Evolutionary conservation across 2,888 invertebrate genomes (phyloP).

Genomic region (Clostera curtula): DNA sequence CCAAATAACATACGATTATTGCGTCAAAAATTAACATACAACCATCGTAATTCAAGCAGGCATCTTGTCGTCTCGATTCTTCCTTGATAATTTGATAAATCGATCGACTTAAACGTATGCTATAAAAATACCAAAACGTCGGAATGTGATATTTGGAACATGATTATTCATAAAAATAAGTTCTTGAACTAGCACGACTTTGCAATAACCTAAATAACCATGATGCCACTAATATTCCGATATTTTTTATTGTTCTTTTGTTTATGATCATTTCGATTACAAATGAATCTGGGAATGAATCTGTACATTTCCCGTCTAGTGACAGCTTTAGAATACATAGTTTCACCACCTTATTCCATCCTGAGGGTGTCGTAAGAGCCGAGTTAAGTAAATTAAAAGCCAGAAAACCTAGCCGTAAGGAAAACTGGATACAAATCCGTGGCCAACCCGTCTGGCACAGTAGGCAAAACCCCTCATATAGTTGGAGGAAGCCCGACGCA

Average conservation of each 20-base stretch:
- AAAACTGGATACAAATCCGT: no score
- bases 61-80: slow-evolving; percentile 16
- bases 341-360: no score
- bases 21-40: slow-evolving; percentile 21
- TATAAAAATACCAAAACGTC: slow-evolving; percentile 9
- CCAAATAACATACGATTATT: slow-evolving; percentile 18
- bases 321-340: no score
- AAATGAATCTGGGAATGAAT: no score
- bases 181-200: slow-evolving; percentile 19
- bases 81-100: slow-evolving; percentile 29
- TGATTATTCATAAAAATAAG: slow-evolving; percentile 16
- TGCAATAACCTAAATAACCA: slow-evolving; percentile 14
- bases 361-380: no score
- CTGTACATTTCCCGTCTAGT: no score
- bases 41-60: slow-evolving; percentile 13
- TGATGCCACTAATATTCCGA: slow-evolving; percentile 7
- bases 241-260: slow-evolving; percentile 11
- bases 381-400: no score
- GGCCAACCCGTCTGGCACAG: no score
- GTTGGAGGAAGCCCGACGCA: no score
- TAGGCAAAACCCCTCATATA: no score
- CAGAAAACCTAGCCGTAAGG: no score
- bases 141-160: slow-evolving; percentile 26
- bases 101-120: slow-evolving; percentile 7
- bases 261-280: slow-evolving; percentile 6